These are phyloP conservation scores for Stomorhina lunata DNA, from an alignment of 2,888 invertebrate species.

Conservation along the genomic window DNA sequence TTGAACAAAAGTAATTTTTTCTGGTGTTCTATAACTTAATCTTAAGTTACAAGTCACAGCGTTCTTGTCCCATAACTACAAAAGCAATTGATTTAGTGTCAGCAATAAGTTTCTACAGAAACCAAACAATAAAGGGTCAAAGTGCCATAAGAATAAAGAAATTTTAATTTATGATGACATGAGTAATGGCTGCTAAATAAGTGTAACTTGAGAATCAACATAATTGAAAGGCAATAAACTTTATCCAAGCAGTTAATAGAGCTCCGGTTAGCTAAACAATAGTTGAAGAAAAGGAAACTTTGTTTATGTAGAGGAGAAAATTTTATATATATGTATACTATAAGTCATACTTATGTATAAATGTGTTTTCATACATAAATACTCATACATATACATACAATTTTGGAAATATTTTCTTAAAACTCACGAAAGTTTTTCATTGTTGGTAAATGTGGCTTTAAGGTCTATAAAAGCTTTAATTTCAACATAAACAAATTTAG, in stretches of 20 bases:
- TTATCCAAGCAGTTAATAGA: not conserved
- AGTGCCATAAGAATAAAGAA: not conserved
- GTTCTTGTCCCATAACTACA: not conserved
- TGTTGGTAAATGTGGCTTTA: too few relatives aligned
- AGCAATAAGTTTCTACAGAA: not conserved
- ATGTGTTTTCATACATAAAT: too few relatives aligned
- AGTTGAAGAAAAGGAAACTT: not conserved
- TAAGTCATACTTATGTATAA: too few relatives aligned
- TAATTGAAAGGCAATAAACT: not conserved
- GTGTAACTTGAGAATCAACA: not conserved
- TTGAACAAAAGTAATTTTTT: not conserved
- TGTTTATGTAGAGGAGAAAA: too few relatives aligned
- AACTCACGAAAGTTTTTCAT: too few relatives aligned
- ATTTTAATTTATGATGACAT: conserved; percentile 41
- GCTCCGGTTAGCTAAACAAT: too few relatives aligned
- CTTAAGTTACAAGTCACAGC: not conserved
- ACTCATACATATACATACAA: too few relatives aligned
- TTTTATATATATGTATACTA: too few relatives aligned
- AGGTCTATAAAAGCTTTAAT: too few relatives aligned
- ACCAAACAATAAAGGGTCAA: conserved; percentile 1
- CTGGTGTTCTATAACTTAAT: not conserved
- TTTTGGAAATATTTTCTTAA: too few relatives aligned
- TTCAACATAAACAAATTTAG: too few relatives aligned
- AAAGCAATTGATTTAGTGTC: conserved; percentile 25
- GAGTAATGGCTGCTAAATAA: conserved; percentile 14